A percentile compares a stretch with the other conserved stretches of the same genome.
These are phyloP conservation scores for Ecliptopera silaceata DNA, from an alignment of 2,888 invertebrate genomes.

Conservation along the genomic window DNA sequence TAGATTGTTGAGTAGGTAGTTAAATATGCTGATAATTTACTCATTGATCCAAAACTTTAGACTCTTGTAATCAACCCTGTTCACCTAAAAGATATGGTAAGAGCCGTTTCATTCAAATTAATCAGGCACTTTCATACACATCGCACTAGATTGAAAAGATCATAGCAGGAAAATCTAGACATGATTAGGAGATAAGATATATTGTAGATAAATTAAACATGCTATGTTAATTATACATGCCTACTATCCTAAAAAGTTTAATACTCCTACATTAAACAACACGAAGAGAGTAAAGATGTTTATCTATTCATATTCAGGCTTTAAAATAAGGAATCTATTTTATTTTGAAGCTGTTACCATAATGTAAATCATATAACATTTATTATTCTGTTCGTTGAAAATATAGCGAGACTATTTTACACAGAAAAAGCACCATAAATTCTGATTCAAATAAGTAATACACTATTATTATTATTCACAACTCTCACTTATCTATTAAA, in stretches of 20 bases:
- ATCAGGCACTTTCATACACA: constrained; percentile 45
- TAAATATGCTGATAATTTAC: too few species aligned
- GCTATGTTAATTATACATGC: background rate
- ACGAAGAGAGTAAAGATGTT: constrained; percentile 37
- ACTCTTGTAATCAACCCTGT: constrained; percentile 56
- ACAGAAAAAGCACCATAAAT: constrained; percentile 73
- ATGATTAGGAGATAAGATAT: constrained; percentile 1
- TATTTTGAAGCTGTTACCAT: background rate
- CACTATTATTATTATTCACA: constrained; percentile 69
- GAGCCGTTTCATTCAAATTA: constrained; percentile 42
- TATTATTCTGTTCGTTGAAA: constrained; percentile 21
- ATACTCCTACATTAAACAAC: constrained; percentile 47
- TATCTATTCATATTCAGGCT: constrained; percentile 27
- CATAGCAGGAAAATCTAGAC: constrained; percentile 10
- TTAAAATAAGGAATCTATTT: constrained; percentile 37
- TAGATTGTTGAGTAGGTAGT: background rate
- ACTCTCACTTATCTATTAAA: constrained; percentile 74
- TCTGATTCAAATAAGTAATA: constrained; percentile 56
- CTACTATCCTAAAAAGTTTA: constrained; percentile 26
- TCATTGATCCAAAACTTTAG: background rate
- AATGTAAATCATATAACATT: constrained; percentile 32
- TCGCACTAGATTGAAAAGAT: constrained; percentile 4
- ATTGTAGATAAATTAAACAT: background rate
- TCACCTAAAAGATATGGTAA: constrained; percentile 65
- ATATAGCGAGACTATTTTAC: constrained; percentile 37